Evolutionary conservation across 1,140 invertebrate genomes (phyloP).

Genomic region (Pseudoatta argentina): DNA sequence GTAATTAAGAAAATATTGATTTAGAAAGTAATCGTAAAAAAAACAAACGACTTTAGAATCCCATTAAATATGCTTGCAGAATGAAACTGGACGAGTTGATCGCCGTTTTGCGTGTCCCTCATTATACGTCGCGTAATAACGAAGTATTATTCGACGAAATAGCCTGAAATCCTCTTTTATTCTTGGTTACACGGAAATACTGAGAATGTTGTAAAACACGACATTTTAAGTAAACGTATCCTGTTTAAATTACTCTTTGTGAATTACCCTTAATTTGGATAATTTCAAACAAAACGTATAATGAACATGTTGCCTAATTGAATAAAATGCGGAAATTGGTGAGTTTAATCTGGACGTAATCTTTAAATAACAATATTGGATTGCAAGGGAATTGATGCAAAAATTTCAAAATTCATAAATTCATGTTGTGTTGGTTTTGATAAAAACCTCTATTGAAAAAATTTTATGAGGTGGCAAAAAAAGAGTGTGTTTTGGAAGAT

Average conservation of each 20-base stretch:
- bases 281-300: not conserved
- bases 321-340: not conserved
- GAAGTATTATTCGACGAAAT: slow-evolving; percentile 35
- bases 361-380: not conserved
- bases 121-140: slow-evolving; percentile 25
- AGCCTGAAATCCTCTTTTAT: slow-evolving; percentile 5
- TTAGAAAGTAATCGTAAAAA: no score
- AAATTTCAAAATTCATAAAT: not conserved
- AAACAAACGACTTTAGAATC: no score
- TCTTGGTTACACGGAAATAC: not conserved
- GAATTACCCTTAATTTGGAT: not conserved
- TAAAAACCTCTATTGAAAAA: not conserved
- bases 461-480: not conserved
- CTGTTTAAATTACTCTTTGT: not conserved
- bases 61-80: slow-evolving; percentile 21
- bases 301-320: not conserved
- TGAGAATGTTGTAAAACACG: slow-evolving; percentile 10
- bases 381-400: not conserved
- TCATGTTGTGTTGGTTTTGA: not conserved
- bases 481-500: not conserved
- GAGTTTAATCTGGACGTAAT: slow-evolving; percentile 14
- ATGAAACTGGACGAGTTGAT: slow-evolving; percentile 34
- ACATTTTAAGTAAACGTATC: slow-evolving; percentile 2
- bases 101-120: slow-evolving; percentile 44
- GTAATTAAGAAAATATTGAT: no score